phyloP scores from a whole-genome alignment of 2,888 invertebrate species.

The Sminthurides aquaticus region DNA sequence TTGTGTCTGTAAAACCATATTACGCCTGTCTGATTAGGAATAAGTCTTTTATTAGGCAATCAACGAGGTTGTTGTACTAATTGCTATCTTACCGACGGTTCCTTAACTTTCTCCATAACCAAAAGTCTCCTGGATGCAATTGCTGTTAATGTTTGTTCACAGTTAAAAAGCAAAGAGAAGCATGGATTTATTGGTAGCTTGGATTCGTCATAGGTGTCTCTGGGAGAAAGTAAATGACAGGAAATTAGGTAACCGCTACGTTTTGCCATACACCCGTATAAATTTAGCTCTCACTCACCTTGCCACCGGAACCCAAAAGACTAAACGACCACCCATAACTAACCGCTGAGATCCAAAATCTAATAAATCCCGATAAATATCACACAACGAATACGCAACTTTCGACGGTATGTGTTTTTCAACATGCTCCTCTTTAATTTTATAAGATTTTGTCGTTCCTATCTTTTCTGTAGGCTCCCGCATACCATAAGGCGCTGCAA shows the following conservation, averaged over 20 bases:
- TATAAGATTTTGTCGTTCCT: conserved; percentile 55
- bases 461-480: conserved; percentile 85
- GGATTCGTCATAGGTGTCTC: conserved; percentile 63
- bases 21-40: conserved; percentile 3
- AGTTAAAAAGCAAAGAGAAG: conserved; percentile 68
- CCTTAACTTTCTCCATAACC: conserved; percentile 70
- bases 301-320: conserved; percentile 91
- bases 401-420: conserved; percentile 73
- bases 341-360: conserved; percentile 54
- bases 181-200: conserved; percentile 74
- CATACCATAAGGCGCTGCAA: conserved; percentile 91
- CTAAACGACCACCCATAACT: conserved; percentile 67
- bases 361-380: conserved; percentile 76
- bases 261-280: not conserved
- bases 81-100: conserved; percentile 50
- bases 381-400: conserved; percentile 71
- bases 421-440: conserved; percentile 59
- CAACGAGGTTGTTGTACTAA: too few species aligned
- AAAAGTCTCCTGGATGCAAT: conserved; percentile 73
- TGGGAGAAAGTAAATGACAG: conserved; percentile 45
- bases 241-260: not conserved
- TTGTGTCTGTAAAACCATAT: not conserved
- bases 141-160: conserved; percentile 78
- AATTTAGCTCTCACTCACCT: conserved; percentile 59
- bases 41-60: not conserved